These are phyloP conservation scores for Phymastichus coffea DNA, from an alignment of 1,140 invertebrate species.

Conservation along the genomic window DNA sequence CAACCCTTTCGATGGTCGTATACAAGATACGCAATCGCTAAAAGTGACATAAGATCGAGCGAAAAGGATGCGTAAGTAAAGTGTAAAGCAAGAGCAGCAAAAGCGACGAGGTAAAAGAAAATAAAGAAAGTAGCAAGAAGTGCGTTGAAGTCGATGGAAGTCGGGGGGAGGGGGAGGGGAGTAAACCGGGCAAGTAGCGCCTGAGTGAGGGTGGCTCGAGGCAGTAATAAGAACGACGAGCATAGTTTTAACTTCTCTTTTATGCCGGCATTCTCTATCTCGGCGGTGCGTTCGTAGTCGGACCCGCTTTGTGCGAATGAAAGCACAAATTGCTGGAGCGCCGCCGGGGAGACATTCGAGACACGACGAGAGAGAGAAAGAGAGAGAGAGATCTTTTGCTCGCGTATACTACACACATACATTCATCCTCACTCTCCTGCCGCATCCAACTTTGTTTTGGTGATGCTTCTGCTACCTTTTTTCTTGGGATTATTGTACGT, in stretches of 20 bases:
- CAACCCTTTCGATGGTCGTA: too few species aligned
- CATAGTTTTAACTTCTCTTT: slow-evolving; percentile 60
- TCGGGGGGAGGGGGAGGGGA: too few species aligned
- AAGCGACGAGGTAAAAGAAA: too few species aligned
- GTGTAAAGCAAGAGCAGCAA: too few species aligned
- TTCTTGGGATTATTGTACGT: slow-evolving; percentile 15
- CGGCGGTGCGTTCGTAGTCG: slow-evolving; percentile 32
- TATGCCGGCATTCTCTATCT: slow-evolving; percentile 50
- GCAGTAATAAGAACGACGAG: slow-evolving; percentile 58
- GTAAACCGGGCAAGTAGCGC: too few species aligned
- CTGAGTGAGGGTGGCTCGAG: slow-evolving; percentile 49
- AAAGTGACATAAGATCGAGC: too few species aligned
- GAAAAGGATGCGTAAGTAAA: too few species aligned
- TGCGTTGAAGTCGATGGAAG: too few species aligned
- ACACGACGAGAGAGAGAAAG: slow-evolving; percentile 47
- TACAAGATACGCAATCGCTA: too few species aligned
- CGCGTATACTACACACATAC: slow-evolving; percentile 20
- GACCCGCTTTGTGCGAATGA: slow-evolving; percentile 56
- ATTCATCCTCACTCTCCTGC: not conserved
- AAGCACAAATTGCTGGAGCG: slow-evolving; percentile 56
- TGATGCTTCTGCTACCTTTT: too few species aligned
- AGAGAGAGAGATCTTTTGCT: slow-evolving; percentile 37
- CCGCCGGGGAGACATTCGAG: slow-evolving; percentile 58
- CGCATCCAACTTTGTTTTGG: slow-evolving; percentile 14
- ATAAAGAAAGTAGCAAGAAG: too few species aligned